Conservation (phyloP, 2,888 invertebrate species). For the Lochmaea crataegi region DNA sequence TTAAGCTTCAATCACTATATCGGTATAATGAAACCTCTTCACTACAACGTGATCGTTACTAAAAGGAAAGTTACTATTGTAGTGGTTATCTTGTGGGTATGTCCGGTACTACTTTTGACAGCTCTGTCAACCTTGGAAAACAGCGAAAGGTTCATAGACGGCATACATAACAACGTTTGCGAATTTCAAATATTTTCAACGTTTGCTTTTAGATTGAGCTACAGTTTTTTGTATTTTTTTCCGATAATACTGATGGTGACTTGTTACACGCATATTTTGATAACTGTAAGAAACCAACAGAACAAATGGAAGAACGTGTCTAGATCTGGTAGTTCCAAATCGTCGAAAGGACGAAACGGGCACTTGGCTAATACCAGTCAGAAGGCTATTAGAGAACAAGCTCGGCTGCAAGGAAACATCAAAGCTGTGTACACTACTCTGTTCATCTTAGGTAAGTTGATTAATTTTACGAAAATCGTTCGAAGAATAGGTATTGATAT, state of each 20-base stretch:
- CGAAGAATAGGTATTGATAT: too few species aligned
- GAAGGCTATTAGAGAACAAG: slow-evolving; percentile 55
- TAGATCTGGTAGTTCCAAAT: slow-evolving; percentile 61
- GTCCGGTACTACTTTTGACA: slow-evolving; percentile 61
- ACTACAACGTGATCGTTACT: slow-evolving; percentile 72
- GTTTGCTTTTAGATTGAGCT: slow-evolving; percentile 66
- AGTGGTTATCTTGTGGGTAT: slow-evolving; percentile 69
- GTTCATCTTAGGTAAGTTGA: slow-evolving; percentile 65
- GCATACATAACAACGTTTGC: slow-evolving; percentile 46
- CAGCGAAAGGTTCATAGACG: slow-evolving; percentile 63
- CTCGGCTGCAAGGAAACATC: slow-evolving; percentile 65
- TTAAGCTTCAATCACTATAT: slow-evolving; percentile 76
- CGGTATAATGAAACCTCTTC: slow-evolving; percentile 71
- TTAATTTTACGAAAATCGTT: too few species aligned
- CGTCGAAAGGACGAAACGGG: slow-evolving; percentile 50
- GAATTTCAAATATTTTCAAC: slow-evolving; percentile 47
- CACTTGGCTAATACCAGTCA: slow-evolving; percentile 40
- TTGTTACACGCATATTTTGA: slow-evolving; percentile 72
- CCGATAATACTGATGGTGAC: slow-evolving; percentile 71
- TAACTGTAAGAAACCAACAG: slow-evolving; percentile 70
- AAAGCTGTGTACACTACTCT: slow-evolving; percentile 73
- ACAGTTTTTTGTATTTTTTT: slow-evolving; percentile 69
- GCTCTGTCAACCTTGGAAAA: slow-evolving; percentile 67
- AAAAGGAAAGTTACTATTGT: slow-evolving; percentile 66
- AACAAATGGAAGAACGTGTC: slow-evolving; percentile 64